A percentile compares a stretch with the other conserved stretches of the same genome.
phyloP scores from a whole-genome alignment of 2,888 invertebrate species.

The Agrypnus murinus region DNA sequence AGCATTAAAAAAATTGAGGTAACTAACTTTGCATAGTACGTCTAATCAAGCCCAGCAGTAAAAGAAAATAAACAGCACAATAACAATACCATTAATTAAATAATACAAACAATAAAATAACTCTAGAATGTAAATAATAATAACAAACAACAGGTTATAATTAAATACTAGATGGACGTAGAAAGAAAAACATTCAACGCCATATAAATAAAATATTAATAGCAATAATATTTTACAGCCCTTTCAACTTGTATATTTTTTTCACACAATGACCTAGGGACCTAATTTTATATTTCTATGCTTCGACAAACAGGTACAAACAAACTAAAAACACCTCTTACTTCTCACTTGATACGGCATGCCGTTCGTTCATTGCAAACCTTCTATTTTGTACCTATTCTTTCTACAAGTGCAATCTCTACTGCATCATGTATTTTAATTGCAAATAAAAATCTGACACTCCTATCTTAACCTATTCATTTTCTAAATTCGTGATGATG shows the following conservation, averaged over 20 bases:
- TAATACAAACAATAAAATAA: too few relatives aligned
- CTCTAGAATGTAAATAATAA: too few relatives aligned
- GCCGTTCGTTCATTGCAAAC: too few relatives aligned
- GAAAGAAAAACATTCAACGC: too few relatives aligned
- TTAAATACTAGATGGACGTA: too few relatives aligned
- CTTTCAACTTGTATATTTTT: conserved; percentile 38
- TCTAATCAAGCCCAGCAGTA: too few relatives aligned
- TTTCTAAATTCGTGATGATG: conserved; percentile 12
- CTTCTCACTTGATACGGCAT: conserved; percentile 26
- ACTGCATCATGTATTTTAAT: conserved; percentile 37
- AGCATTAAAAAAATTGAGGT: too few relatives aligned
- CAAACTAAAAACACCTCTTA: conserved; percentile 34
- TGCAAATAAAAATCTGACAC: neutral
- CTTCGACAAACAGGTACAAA: conserved; percentile 30
- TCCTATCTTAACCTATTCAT: conserved; percentile 17
- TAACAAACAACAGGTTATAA: too few relatives aligned
- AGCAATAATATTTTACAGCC: conserved; percentile 32
- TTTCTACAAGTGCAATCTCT: conserved; percentile 33
- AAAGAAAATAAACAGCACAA: too few relatives aligned
- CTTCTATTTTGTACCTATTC: conserved; percentile 46
- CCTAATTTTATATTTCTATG: conserved; percentile 55
- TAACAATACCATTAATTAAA: too few relatives aligned
- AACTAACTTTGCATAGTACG: too few relatives aligned
- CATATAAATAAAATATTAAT: too few relatives aligned
- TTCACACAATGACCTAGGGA: conserved; percentile 58